phyloP scores from a whole-genome alignment of 2,888 invertebrate species.

The Drosophila maculinotata region DNA sequence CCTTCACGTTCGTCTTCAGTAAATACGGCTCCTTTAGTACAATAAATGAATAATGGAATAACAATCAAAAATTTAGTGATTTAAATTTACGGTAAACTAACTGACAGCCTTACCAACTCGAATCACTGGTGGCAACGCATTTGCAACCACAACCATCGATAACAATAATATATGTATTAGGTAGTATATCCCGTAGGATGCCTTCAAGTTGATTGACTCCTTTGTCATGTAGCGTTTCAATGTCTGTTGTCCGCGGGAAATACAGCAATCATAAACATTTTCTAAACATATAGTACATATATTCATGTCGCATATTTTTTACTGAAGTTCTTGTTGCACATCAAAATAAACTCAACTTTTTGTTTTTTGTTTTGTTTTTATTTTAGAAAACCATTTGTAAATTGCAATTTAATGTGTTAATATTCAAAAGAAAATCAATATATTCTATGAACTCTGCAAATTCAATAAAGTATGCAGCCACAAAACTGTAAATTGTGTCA shows the following conservation, averaged over 20 bases:
- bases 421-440: neutral
- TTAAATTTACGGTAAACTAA: too few relatives aligned
- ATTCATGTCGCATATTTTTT: slow-evolving; percentile 17
- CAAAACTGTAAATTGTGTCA: slow-evolving; percentile 31
- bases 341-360: neutral
- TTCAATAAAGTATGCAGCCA: slow-evolving; percentile 19
- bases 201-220: neutral
- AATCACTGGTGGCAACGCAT: slow-evolving; percentile 88
- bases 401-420: neutral
- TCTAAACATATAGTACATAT: slow-evolving; percentile 10
- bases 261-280: slow-evolving; percentile 13
- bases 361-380: neutral
- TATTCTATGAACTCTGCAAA: neutral
- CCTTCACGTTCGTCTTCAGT: slow-evolving; percentile 95
- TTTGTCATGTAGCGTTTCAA: slow-evolving; percentile 12
- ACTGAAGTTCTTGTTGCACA: too few relatives aligned
- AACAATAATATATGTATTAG: slow-evolving; percentile 33
- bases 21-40: slow-evolving; percentile 92
- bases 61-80: too few relatives aligned
- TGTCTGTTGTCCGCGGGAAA: slow-evolving; percentile 4
- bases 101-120: slow-evolving; percentile 87
- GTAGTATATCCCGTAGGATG: slow-evolving; percentile 21
- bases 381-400: neutral
- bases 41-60: neutral
- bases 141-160: slow-evolving; percentile 78